Conservation (phyloP, 2,113 vertebrate species). For the Capra hircus region DNA sequence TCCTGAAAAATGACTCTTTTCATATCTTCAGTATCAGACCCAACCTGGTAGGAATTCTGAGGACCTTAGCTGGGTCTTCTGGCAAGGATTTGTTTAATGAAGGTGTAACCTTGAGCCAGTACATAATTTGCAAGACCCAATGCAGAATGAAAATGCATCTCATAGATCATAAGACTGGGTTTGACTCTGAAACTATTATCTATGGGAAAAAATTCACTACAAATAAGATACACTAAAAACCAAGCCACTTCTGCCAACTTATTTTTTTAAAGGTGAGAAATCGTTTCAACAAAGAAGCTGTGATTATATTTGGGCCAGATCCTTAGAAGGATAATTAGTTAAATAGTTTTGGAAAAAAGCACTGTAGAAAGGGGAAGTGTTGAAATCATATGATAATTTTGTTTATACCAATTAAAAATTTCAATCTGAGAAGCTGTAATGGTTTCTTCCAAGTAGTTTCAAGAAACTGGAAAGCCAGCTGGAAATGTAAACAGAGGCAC, state of each 20-base stretch:
- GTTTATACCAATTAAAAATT: conserved; percentile 47
- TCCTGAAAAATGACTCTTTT: not conserved
- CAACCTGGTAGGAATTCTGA: not conserved
- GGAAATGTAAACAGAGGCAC: not conserved
- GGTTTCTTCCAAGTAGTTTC: conserved; percentile 19
- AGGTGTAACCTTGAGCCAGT: not conserved
- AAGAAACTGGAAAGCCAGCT: conserved; percentile 37
- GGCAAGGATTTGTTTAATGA: not conserved
- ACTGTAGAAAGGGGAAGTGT: not conserved
- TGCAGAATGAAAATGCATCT: not conserved
- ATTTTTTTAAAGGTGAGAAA: conserved; percentile 40
- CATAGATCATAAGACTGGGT: not conserved
- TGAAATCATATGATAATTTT: conserved; percentile 40
- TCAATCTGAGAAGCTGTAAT: conserved; percentile 2
- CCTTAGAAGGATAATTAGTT: conserved; percentile 44
- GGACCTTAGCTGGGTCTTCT: not conserved
- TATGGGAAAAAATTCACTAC: not conserved
- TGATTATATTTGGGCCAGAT: conserved; percentile 8
- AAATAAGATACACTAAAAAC: conserved; percentile 31
- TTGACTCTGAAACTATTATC: not conserved
- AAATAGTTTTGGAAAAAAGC: conserved; percentile 38
- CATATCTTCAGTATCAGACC: not conserved
- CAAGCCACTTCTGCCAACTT: not conserved
- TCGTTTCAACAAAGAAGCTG: conserved; percentile 26
- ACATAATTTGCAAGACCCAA: not conserved